Evolutionary conservation across 2,113 vertebrate genomes (phyloP).

Genomic region (Pseudolaguvia tuberculata): DNA sequence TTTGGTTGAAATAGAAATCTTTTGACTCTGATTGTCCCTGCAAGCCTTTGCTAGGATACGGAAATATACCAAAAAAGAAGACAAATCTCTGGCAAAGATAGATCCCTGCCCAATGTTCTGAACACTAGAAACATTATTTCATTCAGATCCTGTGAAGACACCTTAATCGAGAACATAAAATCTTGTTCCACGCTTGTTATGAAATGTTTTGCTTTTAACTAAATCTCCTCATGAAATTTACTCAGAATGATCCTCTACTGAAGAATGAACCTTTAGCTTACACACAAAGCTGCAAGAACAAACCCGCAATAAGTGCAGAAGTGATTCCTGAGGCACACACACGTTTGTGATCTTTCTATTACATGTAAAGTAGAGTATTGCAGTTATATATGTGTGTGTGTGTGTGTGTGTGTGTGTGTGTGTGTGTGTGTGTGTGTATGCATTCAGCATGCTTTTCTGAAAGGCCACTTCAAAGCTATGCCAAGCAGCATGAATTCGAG

Average conservation of each 20-base stretch:
- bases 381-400: no score
- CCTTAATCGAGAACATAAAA: background rate
- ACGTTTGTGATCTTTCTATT: no score
- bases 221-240: background rate
- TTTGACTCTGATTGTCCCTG: no score
- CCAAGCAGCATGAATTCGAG: conserved; percentile 44
- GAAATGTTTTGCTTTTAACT: background rate
- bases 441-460: background rate
- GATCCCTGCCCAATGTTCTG: background rate
- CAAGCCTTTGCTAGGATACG: no score
- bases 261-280: background rate
- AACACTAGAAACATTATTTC: background rate
- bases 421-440: conserved; percentile 8
- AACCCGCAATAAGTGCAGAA: no score
- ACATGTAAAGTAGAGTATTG: no score
- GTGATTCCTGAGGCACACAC: no score
- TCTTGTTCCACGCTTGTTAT: no score
- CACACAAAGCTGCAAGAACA: no score
- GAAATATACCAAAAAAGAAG: background rate
- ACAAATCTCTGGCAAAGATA: background rate
- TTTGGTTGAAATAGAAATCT: no score
- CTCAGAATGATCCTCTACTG: background rate
- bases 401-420: background rate
- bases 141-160: background rate
- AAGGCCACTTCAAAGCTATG: background rate